Conservation (phyloP, 2,113 vertebrate species). For the Daphoenositta chrysoptera region DNA sequence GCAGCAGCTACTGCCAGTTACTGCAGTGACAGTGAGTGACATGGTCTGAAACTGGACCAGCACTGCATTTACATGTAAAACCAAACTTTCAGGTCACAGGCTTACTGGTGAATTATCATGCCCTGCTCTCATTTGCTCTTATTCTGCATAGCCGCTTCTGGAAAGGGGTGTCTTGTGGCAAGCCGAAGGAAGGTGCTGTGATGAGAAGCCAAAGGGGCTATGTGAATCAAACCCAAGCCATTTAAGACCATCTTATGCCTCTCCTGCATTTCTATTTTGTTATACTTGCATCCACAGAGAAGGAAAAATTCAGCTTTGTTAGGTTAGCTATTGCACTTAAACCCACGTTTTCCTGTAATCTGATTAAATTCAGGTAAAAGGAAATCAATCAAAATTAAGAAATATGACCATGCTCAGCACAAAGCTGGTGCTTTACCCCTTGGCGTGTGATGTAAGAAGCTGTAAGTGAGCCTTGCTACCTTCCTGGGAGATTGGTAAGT, state of each 20-base stretch:
- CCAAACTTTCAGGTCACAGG: not conserved
- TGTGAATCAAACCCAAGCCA: not conserved
- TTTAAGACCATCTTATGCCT: not conserved
- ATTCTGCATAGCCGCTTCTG: not conserved
- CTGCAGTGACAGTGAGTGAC: not conserved
- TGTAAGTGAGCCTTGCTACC: not conserved
- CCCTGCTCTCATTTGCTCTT: not conserved
- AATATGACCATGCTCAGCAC: not conserved
- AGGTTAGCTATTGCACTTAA: not conserved
- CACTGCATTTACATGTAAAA: not conserved
- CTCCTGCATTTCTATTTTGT: not conserved
- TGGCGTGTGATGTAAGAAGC: not conserved
- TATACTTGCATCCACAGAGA: not conserved
- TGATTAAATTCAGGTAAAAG: not conserved
- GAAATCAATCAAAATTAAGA: not conserved
- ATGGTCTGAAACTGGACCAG: not conserved
- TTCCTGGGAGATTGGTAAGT: constrained; percentile 37
- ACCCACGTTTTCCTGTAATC: not conserved
- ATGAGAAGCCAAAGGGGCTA: not conserved
- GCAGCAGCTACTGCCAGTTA: not conserved
- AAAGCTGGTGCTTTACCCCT: not conserved
- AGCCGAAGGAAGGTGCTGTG: not conserved
- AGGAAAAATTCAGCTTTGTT: not conserved
- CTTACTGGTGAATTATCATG: not conserved
- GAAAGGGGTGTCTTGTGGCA: not conserved